These are phyloP conservation scores for Zaprionus lachaisei DNA, from an alignment of 1,140 invertebrate species.

Conservation along the genomic window DNA sequence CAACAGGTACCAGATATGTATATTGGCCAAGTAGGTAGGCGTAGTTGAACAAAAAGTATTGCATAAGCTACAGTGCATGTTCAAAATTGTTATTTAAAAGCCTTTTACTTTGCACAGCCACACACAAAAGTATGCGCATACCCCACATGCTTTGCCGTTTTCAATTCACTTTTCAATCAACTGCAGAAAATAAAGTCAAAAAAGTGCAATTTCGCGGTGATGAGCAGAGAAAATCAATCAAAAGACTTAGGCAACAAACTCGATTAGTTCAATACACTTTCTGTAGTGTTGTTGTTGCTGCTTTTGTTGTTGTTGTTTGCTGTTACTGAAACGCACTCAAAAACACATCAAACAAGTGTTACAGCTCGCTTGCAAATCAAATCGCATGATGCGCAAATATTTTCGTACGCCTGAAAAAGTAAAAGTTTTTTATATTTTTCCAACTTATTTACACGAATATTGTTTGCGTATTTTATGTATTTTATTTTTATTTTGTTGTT, in stretches of 20 bases:
- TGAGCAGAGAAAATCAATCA: constrained; percentile 58
- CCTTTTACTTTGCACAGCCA: constrained; percentile 68
- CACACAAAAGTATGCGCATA: constrained; percentile 27
- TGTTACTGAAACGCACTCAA: constrained; percentile 54
- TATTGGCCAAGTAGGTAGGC: not conserved
- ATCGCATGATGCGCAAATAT: constrained; percentile 79
- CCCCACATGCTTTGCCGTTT: constrained; percentile 4
- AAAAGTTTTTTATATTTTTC: constrained; percentile 65
- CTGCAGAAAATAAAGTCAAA: constrained; percentile 21
- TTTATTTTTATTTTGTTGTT: not conserved
- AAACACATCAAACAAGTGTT: constrained; percentile 48
- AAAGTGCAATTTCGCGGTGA: constrained; percentile 52
- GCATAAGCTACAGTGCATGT: constrained; percentile 60
- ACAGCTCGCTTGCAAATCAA: constrained; percentile 66
- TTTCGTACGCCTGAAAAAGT: constrained; percentile 54
- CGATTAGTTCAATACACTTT: constrained; percentile 60
- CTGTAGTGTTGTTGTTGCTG: not conserved
- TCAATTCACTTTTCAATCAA: constrained; percentile 51
- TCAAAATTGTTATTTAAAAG: constrained; percentile 68
- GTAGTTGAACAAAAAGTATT: constrained; percentile 31
- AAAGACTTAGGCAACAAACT: constrained; percentile 76
- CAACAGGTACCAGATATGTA: constrained; percentile 3
- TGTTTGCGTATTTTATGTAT: constrained; percentile 38
- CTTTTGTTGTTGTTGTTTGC: constrained; percentile 9
- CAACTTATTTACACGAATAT: constrained; percentile 65